A percentile compares a stretch with the other conserved stretches of the same genome.
Conservation (phyloP, 2,113 vertebrate genomes). For the Spermophilus dauricus region DNA sequence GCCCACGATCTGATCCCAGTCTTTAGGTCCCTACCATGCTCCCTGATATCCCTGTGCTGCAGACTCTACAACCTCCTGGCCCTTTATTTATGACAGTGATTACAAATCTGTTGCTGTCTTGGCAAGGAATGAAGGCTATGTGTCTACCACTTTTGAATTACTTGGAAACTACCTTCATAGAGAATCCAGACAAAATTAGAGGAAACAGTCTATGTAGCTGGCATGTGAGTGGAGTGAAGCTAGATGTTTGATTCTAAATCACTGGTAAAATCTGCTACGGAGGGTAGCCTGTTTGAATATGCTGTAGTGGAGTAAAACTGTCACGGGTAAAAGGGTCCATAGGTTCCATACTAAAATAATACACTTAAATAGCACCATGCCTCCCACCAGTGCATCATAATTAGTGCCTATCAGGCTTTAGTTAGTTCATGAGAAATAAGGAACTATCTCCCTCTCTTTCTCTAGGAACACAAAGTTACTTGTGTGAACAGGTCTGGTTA, state of each 20-base stretch:
- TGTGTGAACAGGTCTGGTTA: not conserved
- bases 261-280: not conserved
- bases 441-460: not conserved
- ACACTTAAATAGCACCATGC: not conserved
- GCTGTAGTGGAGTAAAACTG: not conserved
- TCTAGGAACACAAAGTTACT: not conserved
- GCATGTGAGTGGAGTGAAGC: not conserved
- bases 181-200: not conserved
- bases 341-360: not conserved
- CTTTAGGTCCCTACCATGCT: not conserved
- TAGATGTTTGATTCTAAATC: not conserved
- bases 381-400: not conserved
- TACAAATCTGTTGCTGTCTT: not conserved
- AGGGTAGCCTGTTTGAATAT: not conserved
- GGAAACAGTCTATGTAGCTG: not conserved
- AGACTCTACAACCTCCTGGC: fast-evolving
- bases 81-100: not conserved
- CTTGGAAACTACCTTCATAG: not conserved
- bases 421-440: not conserved
- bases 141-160: not conserved
- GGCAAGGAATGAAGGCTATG: not conserved
- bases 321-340: not conserved
- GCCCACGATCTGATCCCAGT: not conserved
- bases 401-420: not conserved
- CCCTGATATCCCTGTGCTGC: fast-evolving